Evolutionary conservation across 2,888 invertebrate species (phyloP), one percentile per base, ranked within the genome.

Genomic region (Drosophila ezoana): DNA sequence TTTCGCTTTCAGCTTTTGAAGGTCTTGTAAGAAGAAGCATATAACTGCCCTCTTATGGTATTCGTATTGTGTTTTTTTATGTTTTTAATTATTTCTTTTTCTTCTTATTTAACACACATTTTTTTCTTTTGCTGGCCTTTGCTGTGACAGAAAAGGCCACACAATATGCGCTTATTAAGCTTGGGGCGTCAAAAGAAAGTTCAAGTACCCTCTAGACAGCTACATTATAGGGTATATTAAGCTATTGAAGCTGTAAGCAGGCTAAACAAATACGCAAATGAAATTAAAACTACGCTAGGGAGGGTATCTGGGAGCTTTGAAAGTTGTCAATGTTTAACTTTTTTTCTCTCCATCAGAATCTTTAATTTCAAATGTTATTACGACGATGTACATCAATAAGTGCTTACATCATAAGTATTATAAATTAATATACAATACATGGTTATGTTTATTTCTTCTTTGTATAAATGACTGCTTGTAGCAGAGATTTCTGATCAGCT

Each of bases 1-100:
- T 83, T 77, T 86, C 84, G 84, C 76, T 87, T 87, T 84, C 45
- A 72, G 45, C 63, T 51, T 77, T 87, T 83, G 85, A 87, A 85
- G 87, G 87, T 87, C 87, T 81, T 72, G 75, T 47, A 60, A 41
- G 57, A 74, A 66, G 49, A 60, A 57, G 37, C 43, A 62, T 43
- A 72, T 54, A 57, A 51, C 65, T 71, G 28, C 8, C 28, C 2
- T 52, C 54, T 83, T 72, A 48, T 63, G 45, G 57, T 54, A 56
- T 48, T 58, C 57, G 54, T 56, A 75, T 79, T 79, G 61, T 61
- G 44, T 69, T 65, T 69, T 64, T 70, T 49, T 61, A 58, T 61
- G 54, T 68, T 72, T 64, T 58, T n/a, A 32, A 44, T 40, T 9
- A 38, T 45, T 54, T 52, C 43, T 54, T 52, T 68, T 61, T 23